These are phyloP conservation scores for Heliconius hortense DNA, from an alignment of 2,888 invertebrate genomes.

Conservation along the genomic window DNA sequence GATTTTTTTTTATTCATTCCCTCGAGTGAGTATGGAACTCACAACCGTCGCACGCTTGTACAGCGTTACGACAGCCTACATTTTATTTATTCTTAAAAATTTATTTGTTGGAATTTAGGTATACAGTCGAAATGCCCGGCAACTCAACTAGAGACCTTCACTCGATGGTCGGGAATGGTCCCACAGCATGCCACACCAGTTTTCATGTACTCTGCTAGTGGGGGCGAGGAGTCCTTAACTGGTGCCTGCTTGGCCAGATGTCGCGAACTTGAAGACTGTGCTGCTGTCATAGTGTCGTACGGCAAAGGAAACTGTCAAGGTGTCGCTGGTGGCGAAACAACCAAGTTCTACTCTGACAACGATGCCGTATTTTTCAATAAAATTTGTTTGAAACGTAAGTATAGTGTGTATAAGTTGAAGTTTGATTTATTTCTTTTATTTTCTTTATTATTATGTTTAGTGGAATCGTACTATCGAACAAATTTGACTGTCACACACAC, in stretches of 20 bases:
- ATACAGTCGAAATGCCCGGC: constrained; percentile 58
- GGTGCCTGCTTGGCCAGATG: constrained; percentile 75
- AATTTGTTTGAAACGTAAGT: constrained; percentile 79
- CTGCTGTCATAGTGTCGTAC: constrained; percentile 74
- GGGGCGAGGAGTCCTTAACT: constrained; percentile 69
- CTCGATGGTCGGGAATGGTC: constrained; percentile 68
- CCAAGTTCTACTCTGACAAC: constrained; percentile 71
- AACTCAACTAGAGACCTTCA: constrained; percentile 59
- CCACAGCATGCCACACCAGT: constrained; percentile 68
- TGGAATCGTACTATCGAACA: too few relatives aligned
- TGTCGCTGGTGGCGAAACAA: constrained; percentile 54
- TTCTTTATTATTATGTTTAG: too few relatives aligned
- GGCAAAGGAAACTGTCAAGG: constrained; percentile 76
- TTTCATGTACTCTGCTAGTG: constrained; percentile 74
- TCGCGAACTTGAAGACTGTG: constrained; percentile 70
- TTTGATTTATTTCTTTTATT: not conserved
- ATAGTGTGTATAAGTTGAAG: not conserved
- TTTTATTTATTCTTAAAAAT: too few relatives aligned
- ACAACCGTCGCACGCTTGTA: too few relatives aligned
- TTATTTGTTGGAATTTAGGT: constrained; percentile 46
- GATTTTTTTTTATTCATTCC: too few relatives aligned
- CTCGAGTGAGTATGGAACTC: too few relatives aligned
- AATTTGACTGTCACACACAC: too few relatives aligned
- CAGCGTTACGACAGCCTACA: too few relatives aligned
- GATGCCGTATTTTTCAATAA: constrained; percentile 85